Conservation (phyloP, 2,888 invertebrate species). For the Drosophila anomalata region DNA sequence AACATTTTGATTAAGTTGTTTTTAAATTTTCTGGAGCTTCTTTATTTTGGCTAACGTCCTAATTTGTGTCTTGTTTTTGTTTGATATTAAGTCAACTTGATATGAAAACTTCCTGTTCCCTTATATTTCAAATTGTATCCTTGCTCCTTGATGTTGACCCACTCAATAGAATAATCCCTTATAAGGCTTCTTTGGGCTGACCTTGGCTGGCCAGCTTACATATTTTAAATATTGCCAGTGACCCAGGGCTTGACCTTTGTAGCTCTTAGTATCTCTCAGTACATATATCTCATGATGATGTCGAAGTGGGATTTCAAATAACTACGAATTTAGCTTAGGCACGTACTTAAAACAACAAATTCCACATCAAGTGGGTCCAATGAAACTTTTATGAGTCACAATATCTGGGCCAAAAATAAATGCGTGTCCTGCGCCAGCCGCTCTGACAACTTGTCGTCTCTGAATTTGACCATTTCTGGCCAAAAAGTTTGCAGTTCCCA, state of each 20-base stretch:
- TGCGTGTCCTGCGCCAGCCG: constrained; percentile 26
- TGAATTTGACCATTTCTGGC: neutral
- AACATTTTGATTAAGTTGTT: no score
- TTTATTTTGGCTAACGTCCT: no score
- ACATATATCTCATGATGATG: constrained; percentile 47
- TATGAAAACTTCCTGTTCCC: no score
- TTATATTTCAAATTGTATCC: no score
- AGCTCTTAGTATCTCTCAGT: constrained; percentile 8
- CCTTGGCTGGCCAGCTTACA: constrained; percentile 47
- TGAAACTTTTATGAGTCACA: constrained; percentile 39
- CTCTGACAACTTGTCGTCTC: constrained; percentile 50
- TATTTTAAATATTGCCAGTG: constrained; percentile 59
- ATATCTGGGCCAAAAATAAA: constrained; percentile 41
- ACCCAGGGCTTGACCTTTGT: constrained; percentile 51
- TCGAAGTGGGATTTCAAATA: constrained; percentile 30
- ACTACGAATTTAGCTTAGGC: constrained; percentile 40
- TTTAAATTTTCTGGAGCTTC: no score
- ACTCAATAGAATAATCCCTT: constrained; percentile 44
- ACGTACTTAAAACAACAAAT: constrained; percentile 45
- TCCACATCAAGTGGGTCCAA: constrained; percentile 27
- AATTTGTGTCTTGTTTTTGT: no score
- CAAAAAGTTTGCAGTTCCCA: constrained; percentile 18
- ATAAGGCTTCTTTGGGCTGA: constrained; percentile 24
- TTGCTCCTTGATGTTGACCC: constrained; percentile 1
- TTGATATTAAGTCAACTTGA: no score